These are phyloP conservation scores for Drosophila sulfurigaster DNA, from an alignment of 1,140 invertebrate genomes.

Conservation along the genomic window DNA sequence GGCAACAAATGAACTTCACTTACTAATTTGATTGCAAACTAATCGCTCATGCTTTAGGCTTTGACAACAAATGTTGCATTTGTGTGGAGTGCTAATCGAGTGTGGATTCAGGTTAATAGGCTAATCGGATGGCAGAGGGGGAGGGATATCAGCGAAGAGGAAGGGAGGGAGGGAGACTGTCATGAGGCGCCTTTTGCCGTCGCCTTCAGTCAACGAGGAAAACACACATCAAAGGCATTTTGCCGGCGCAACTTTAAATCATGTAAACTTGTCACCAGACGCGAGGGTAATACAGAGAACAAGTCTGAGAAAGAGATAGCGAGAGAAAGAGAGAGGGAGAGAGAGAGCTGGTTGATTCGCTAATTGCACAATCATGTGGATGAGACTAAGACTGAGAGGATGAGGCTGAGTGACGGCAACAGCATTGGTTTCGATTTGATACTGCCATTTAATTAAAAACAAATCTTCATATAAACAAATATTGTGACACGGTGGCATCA, in stretches of 20 bases:
- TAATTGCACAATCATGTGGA: constrained; percentile 73
- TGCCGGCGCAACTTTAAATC: constrained; percentile 59
- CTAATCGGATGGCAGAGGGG: neutral
- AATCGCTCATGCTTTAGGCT: neutral
- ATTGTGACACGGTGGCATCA: constrained; percentile 57
- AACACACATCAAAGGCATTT: constrained; percentile 59
- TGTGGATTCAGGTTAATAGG: constrained; percentile 45
- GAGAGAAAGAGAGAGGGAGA: too few relatives aligned
- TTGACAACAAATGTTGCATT: constrained; percentile 10
- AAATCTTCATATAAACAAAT: constrained; percentile 76
- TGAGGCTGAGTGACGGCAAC: constrained; percentile 13
- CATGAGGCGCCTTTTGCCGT: constrained; percentile 25
- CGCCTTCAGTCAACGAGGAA: constrained; percentile 5
- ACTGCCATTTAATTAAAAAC: constrained; percentile 76
- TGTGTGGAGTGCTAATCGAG: constrained; percentile 21
- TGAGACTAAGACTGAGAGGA: constrained; percentile 10
- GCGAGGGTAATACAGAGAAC: constrained; percentile 28
- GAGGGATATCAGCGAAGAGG: neutral
- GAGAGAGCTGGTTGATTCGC: constrained; percentile 27
- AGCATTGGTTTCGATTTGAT: constrained; percentile 51
- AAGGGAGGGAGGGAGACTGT: neutral
- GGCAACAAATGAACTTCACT: neutral
- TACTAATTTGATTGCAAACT: constrained; percentile 9
- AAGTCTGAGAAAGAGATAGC: neutral
- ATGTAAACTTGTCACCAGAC: constrained; percentile 67